Conservation (phyloP, 2,888 invertebrate species). For the Podotricha telesiphe region DNA sequence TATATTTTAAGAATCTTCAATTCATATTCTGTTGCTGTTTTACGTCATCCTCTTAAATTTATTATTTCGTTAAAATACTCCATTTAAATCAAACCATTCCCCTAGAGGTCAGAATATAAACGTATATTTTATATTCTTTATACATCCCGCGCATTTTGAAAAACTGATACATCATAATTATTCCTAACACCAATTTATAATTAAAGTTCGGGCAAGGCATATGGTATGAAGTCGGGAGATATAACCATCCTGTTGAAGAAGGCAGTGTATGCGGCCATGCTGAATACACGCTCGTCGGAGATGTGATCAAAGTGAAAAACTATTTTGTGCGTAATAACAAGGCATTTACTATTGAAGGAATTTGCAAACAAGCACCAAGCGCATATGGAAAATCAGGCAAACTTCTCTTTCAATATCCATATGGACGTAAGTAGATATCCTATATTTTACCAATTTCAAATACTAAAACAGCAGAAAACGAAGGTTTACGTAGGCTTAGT, state of each 20-base stretch:
- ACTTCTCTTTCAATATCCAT: neutral
- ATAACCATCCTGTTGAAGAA: neutral
- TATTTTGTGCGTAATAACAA: neutral
- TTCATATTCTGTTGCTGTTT: too few species aligned
- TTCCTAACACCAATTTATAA: neutral
- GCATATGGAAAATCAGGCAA: neutral
- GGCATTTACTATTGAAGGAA: neutral
- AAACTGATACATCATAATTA: too few species aligned
- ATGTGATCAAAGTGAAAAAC: slow-evolving; percentile 6
- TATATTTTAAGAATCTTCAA: too few species aligned
- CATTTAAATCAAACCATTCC: too few species aligned
- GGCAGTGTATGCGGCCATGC: neutral
- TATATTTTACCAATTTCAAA: neutral
- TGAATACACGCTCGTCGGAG: neutral
- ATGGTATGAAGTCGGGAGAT: slow-evolving; percentile 27
- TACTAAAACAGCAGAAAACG: too few species aligned
- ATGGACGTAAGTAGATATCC: slow-evolving; percentile 5
- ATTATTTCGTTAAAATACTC: too few species aligned
- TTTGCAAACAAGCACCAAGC: neutral
- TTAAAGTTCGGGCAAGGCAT: slow-evolving; percentile 13
- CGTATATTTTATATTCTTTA: too few species aligned
- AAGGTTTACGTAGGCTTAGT: too few species aligned
- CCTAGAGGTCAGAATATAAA: too few species aligned
- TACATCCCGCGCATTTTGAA: too few species aligned
- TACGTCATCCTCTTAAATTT: too few species aligned